These are phyloP conservation scores for Agrotis segetum DNA, from an alignment of 2,888 invertebrate genomes.

Conservation along the genomic window DNA sequence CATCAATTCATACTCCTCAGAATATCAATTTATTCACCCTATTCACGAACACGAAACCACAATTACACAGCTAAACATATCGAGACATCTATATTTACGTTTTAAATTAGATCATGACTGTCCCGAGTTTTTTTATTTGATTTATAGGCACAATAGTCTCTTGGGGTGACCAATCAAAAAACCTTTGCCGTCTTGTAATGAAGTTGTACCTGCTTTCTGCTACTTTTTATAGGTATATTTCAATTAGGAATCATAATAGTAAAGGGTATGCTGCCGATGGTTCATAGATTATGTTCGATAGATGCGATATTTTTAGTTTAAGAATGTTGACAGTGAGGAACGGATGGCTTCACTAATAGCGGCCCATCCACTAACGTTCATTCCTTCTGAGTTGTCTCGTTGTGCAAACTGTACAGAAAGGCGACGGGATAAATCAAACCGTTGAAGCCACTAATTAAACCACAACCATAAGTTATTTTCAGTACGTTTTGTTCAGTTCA, in stretches of 20 bases:
- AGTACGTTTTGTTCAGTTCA: no score
- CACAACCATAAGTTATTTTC: no score
- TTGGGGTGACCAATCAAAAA: constrained; percentile 73
- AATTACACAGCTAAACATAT: constrained; percentile 57
- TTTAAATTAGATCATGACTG: constrained; percentile 80
- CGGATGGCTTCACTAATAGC: no score
- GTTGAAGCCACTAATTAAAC: no score
- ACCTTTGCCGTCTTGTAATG: constrained; percentile 71
- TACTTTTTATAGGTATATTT: constrained; percentile 78
- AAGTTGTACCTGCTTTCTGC: constrained; percentile 76
- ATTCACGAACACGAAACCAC: constrained; percentile 9
- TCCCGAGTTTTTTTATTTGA: constrained; percentile 71
- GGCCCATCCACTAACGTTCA: no score
- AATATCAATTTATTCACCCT: constrained; percentile 4
- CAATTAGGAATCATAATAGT: constrained; percentile 83
- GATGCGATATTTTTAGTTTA: not conserved
- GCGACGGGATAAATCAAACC: no score
- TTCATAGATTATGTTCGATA: constrained; percentile 69
- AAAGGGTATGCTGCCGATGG: constrained; percentile 74
- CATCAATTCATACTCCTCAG: not conserved
- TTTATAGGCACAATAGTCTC: constrained; percentile 75
- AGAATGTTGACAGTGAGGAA: no score
- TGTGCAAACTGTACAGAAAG: no score
- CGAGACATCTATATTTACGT: constrained; percentile 76
- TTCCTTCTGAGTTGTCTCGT: no score